Evolutionary conservation across 2,797 vertebrate genomes (phyloP), one percentile per base, ranked within the genome.

Genomic region (Chiloscyllium punctatum): DNA sequence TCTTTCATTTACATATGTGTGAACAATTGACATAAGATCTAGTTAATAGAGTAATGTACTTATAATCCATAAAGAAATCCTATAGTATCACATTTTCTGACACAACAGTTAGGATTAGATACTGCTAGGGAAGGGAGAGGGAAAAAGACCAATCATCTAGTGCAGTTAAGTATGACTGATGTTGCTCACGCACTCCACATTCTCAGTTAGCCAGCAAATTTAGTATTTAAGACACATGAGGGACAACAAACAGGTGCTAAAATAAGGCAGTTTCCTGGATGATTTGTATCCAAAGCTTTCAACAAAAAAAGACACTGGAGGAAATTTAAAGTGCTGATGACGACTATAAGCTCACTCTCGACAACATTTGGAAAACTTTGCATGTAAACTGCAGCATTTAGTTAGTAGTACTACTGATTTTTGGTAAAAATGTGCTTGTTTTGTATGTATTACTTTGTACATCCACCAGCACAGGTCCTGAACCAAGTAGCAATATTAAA

Each of bases 101-200:
- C 87, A 57, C 51, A 90, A 30, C 87, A 90, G 30, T 53, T 90
- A 1, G 30, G 51, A 90, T 90, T 30, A 62, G 53, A 90, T 51
- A 11, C 87, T 90, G 53, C 16, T 13, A 3, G 87, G 25, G 51
- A 13, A n/a, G 74, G 11, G 74, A 79, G 74, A 13, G 9, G 74
- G 72, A 4, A 79, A 79, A 15, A 37, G 13, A 79, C 30, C 0
- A 90, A 90, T 11, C 18, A 62, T 90, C 53, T 62, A 90, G 57
- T 90, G 94, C 69, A 94, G 94, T 72, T 94, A 94, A 94, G 69
- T 42, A 71, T 94, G n/a, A 21, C 11, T 11, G 92, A 33, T 4
- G 66, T 13, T 71, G 33, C 66, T 71, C n/a, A 51, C 23, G 42
- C 69, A 53, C 48, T 94, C 69, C n/a, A 7, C 62, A 37, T 92